Evolutionary conservation across 2,888 invertebrate species (phyloP).

Genomic region (Pseudococcus viburni): DNA sequence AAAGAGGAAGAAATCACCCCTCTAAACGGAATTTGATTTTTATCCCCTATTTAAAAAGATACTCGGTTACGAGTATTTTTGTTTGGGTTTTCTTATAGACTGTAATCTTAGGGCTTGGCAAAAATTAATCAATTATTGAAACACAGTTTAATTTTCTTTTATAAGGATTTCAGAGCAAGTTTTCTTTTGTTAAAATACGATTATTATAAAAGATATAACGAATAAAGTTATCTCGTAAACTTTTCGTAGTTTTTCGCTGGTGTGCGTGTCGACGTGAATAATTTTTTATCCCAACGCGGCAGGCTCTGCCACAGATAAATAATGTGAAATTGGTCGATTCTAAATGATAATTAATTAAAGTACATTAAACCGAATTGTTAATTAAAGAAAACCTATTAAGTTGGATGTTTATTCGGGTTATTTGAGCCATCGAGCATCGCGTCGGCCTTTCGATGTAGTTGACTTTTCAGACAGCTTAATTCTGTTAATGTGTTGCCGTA

Average conservation of each 20-base stretch:
- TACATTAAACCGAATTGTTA: constrained; percentile 9
- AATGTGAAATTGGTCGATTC: neutral
- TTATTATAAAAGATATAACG: neutral
- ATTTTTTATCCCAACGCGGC: neutral
- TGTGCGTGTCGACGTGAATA: neutral
- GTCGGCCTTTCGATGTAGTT: constrained; percentile 8
- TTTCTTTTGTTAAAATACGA: neutral
- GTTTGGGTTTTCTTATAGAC: constrained; percentile 7
- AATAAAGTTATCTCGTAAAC: neutral
- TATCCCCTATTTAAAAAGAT: neutral
- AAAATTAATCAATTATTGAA: neutral
- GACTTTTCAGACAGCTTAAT: constrained; percentile 7
- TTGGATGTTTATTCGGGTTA: constrained; percentile 16
- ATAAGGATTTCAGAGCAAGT: neutral
- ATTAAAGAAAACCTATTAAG: constrained; percentile 27
- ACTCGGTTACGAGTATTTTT: neutral
- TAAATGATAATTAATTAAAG: constrained; percentile 10
- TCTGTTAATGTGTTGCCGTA: constrained; percentile 10
- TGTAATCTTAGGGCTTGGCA: neutral
- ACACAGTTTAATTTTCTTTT: neutral
- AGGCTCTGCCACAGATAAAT: neutral
- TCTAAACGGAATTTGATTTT: neutral
- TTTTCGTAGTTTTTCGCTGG: neutral
- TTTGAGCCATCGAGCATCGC: neutral
- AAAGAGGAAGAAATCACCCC: neutral